A percentile compares a stretch with the other conserved stretches of the same genome.
These are phyloP conservation scores for Catocala fraxini DNA, from an alignment of 2,888 invertebrate species.

Conservation along the genomic window DNA sequence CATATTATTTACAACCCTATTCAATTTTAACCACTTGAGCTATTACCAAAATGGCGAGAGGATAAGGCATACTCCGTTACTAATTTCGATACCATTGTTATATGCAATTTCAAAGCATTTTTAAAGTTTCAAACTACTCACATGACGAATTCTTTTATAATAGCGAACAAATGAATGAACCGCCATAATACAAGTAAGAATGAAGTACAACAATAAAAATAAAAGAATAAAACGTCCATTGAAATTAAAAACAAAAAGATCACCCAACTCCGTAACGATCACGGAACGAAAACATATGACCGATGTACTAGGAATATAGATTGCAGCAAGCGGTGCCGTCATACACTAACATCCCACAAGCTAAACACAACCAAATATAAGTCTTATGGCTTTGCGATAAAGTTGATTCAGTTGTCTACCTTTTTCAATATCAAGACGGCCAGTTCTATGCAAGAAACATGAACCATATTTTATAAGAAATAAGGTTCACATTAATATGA, in stretches of 20 bases:
- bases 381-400: too few relatives aligned
- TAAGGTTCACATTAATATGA: conserved; percentile 15
- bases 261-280: conserved; percentile 44
- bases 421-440: not conserved
- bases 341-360: not conserved
- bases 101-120: not conserved
- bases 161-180: not conserved
- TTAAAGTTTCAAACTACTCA: not conserved
- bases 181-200: not conserved
- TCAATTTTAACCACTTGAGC: not conserved
- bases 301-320: conserved; percentile 59
- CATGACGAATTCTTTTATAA: conserved; percentile 1
- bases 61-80: not conserved
- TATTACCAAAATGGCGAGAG: not conserved
- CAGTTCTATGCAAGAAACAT: conserved; percentile 12
- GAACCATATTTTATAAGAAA: conserved; percentile 3
- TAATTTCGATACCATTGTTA: not conserved
- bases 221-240: conserved; percentile 19
- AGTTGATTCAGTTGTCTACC: too few relatives aligned
- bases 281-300: conserved; percentile 68
- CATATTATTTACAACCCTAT: not conserved
- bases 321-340: conserved; percentile 29
- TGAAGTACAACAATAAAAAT: not conserved
- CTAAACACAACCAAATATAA: conserved; percentile 23
- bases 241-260: conserved; percentile 36